phyloP scores from a whole-genome alignment of 2,888 invertebrate species.

The Eupithecia insigniata region DNA sequence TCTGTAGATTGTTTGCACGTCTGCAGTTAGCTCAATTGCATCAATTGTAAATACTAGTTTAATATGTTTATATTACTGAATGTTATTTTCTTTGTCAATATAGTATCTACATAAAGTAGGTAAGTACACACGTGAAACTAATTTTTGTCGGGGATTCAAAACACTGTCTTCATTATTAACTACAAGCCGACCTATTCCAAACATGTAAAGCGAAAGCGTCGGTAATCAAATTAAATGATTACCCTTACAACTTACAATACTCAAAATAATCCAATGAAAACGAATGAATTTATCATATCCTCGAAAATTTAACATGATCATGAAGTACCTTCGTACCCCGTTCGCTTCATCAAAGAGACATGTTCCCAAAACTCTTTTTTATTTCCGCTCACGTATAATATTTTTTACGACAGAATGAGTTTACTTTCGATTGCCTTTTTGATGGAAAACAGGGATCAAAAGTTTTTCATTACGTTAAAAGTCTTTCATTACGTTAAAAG shows the following conservation, averaged over 20 bases:
- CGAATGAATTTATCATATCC: constrained; percentile 13
- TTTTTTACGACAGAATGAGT: constrained; percentile 30
- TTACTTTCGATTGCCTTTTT: constrained; percentile 31
- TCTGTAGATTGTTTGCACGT: too few species aligned
- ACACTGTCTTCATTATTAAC: too few species aligned
- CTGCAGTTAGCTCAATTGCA: too few species aligned
- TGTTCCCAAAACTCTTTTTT: constrained; percentile 29
- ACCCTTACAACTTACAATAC: neutral
- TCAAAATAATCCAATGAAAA: neutral
- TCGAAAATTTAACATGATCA: constrained; percentile 21
- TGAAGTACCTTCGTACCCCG: constrained; percentile 14
- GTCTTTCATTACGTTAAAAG: neutral
- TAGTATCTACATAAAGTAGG: too few species aligned
- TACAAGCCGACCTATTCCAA: neutral
- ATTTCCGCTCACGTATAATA: constrained; percentile 33
- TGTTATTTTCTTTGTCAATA: too few species aligned
- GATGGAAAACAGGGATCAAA: constrained; percentile 33
- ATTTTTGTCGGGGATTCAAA: too few species aligned
- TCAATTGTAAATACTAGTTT: too few species aligned
- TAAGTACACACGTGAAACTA: too few species aligned
- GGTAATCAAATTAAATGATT: neutral
- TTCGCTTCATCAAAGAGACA: constrained; percentile 31
- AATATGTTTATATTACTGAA: too few species aligned
- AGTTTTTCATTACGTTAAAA: neutral
- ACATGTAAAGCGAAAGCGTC: neutral